Percentiles rank a stretch among this genome's conserved stretches.
These are phyloP conservation scores for Augochlorella aurata DNA, from an alignment of 2,888 invertebrate genomes.

Conservation along the genomic window DNA sequence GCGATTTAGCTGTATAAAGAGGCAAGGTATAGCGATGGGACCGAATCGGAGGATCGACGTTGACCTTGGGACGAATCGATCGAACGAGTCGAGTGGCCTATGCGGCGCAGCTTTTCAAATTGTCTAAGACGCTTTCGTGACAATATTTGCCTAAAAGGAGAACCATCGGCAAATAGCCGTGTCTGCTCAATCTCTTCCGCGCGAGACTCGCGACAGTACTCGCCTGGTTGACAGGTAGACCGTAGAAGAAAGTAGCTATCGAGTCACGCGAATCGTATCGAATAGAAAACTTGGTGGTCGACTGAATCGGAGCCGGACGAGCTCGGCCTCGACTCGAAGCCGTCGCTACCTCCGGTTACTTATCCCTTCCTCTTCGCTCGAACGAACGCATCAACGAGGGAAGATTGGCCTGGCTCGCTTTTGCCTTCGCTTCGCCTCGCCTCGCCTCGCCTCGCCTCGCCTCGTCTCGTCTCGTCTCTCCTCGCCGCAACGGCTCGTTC, in stretches of 20 bases:
- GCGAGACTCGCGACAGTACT: too few relatives aligned
- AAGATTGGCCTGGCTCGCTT: slow-evolving; percentile 59
- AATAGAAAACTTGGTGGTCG: not conserved
- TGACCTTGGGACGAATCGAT: too few relatives aligned
- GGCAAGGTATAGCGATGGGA: not conserved
- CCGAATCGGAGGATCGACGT: not conserved
- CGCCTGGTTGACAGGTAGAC: too few relatives aligned
- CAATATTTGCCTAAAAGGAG: too few relatives aligned
- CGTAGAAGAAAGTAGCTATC: too few relatives aligned
- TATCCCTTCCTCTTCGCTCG: slow-evolving; percentile 60
- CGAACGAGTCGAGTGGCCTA: too few relatives aligned
- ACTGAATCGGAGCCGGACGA: not conserved
- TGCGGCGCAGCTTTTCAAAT: too few relatives aligned
- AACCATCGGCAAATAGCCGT: too few relatives aligned
- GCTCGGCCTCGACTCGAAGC: not conserved
- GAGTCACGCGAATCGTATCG: too few relatives aligned
- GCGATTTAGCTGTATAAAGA: slow-evolving; percentile 29
- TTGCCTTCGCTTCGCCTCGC: slow-evolving; percentile 49
- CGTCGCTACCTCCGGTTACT: slow-evolving; percentile 55
- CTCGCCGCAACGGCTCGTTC: slow-evolving; percentile 57
- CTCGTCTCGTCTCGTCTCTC: slow-evolving; percentile 34
- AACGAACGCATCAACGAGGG: slow-evolving; percentile 65
- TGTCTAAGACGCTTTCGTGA: too few relatives aligned
- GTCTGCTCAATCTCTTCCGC: too few relatives aligned
- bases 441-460: slow-evolving; percentile 44